A percentile compares a stretch with the other conserved stretches of the same genome.
These are phyloP conservation scores for Microcebus tavaratra DNA, from an alignment of 2,113 vertebrate species.

Conservation along the genomic window DNA sequence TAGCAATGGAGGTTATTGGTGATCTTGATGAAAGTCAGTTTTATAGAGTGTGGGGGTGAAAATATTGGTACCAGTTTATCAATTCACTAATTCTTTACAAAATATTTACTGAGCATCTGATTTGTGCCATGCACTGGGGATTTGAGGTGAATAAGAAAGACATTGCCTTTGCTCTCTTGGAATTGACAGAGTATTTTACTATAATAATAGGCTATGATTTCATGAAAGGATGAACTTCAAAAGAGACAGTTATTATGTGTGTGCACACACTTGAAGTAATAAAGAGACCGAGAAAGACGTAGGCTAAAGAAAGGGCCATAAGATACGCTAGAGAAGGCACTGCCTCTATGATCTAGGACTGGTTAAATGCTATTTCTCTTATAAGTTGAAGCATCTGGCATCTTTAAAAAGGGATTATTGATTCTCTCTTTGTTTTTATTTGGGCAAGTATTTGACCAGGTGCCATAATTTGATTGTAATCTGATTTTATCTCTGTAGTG, in stretches of 20 bases:
- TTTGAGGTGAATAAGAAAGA: neutral
- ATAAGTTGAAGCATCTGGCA: constrained; percentile 24
- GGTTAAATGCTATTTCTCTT: constrained; percentile 16
- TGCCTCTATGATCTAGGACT: neutral
- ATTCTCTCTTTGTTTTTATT: constrained; percentile 23
- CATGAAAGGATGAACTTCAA: neutral
- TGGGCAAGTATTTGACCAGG: constrained; percentile 57
- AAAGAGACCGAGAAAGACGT: neutral
- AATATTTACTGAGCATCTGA: neutral
- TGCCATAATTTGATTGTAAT: constrained; percentile 67
- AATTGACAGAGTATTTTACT: neutral
- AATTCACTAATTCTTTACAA: neutral
- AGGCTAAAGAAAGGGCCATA: neutral
- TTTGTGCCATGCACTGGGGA: neutral
- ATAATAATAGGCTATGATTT: neutral
- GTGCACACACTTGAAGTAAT: neutral
- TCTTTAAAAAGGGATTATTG: constrained; percentile 70
- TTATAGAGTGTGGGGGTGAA: neutral
- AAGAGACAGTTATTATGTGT: neutral
- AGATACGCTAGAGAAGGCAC: neutral
- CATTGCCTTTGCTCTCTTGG: too few species aligned
- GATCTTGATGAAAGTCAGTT: neutral
- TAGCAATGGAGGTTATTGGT: neutral
- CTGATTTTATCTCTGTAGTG: constrained; percentile 39
- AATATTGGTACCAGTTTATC: neutral